Conservation (phyloP, 2,888 invertebrate species). For the Villa cingulata region DNA sequence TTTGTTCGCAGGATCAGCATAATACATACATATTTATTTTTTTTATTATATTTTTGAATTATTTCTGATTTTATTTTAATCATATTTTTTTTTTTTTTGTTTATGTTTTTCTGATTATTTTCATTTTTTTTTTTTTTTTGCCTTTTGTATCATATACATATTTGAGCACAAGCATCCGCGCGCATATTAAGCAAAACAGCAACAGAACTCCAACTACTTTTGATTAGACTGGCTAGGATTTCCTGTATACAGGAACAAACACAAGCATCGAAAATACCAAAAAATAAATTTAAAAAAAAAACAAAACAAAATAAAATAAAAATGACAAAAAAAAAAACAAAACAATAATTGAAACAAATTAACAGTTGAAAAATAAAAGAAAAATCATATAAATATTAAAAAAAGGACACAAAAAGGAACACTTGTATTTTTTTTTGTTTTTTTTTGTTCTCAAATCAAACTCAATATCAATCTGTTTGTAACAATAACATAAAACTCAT, state of each 20-base stretch:
- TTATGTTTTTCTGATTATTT: too few species aligned
- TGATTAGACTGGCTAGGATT: constrained; percentile 36
- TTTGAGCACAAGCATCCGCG: constrained; percentile 4
- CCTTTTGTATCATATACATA: too few species aligned
- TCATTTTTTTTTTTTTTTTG: constrained; percentile 1
- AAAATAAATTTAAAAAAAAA: constrained; percentile 17
- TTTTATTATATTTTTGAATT: too few species aligned
- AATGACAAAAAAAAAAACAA: constrained; percentile 12
- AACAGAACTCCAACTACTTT: constrained; percentile 27
- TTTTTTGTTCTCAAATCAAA: too few species aligned
- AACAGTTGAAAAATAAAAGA: constrained; percentile 1
- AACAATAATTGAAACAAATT: too few species aligned
- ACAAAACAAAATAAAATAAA: constrained; percentile 10
- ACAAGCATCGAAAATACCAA: constrained; percentile 22
- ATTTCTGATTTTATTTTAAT: too few species aligned
- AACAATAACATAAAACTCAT: too few species aligned
- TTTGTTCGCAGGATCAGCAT: background rate
- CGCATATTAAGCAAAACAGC: constrained; percentile 17
- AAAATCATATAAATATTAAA: background rate
- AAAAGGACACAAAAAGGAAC: background rate
- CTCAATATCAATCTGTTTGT: too few species aligned
- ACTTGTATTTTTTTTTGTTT: too few species aligned
- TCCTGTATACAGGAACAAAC: constrained; percentile 24
- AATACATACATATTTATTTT: background rate
- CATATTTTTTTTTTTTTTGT: background rate